Conservation (phyloP, 2,113 vertebrate species). For the Polypterus senegalus region DNA sequence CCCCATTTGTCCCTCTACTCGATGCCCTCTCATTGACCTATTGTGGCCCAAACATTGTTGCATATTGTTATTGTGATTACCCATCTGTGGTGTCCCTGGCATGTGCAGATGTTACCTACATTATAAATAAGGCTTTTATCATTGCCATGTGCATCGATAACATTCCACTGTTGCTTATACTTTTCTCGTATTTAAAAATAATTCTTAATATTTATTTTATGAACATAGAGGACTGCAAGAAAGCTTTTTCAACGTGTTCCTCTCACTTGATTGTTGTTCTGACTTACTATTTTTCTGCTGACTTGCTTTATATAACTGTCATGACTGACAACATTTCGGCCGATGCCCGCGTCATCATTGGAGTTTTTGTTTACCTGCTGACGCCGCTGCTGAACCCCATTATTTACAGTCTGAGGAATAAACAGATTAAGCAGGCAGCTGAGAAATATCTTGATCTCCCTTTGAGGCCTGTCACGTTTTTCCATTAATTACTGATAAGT, state of each 20-base stretch:
- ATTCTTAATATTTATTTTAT: neutral
- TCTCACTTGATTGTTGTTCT: neutral
- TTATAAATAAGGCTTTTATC: conserved; percentile 10
- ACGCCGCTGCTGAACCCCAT: neutral
- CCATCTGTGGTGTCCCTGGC: conserved; percentile 22
- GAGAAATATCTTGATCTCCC: neutral
- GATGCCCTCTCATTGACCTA: conserved; percentile 12
- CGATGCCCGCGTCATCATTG: neutral
- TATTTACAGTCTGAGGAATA: neutral
- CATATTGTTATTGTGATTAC: conserved; percentile 25
- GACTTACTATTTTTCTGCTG: neutral
- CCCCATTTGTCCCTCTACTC: neutral
- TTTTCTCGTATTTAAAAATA: conserved; percentile 24
- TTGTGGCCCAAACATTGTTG: conserved; percentile 23
- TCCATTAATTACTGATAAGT: no score
- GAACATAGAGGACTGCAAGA: neutral
- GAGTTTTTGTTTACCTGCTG: neutral
- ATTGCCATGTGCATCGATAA: conserved; percentile 10
- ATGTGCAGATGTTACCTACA: conserved; percentile 15
- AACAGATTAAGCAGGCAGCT: neutral
- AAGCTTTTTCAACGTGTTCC: neutral
- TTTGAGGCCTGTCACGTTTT: no score
- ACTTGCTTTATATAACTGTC: neutral
- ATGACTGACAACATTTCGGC: neutral
- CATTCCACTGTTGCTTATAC: conserved; percentile 23